A percentile compares a stretch with the other conserved stretches of the same genome.
Conservation (phyloP, 53 echinoderm and acorn worm species). For the Henricia sp. region DNA sequence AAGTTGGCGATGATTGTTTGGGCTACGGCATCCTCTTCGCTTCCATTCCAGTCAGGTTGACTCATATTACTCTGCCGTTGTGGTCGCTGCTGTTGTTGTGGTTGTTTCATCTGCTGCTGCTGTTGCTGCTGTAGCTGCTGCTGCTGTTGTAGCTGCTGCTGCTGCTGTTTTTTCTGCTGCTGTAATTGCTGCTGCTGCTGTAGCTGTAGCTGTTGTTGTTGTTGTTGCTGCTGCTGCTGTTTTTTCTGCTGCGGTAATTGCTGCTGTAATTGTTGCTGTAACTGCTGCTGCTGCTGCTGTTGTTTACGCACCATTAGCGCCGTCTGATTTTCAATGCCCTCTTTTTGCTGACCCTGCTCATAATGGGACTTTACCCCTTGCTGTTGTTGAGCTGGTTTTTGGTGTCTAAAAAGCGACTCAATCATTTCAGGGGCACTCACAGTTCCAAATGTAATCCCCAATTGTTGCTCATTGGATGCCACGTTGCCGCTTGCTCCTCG, state of each 20-base stretch:
- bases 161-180: neutral
- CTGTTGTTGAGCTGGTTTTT: no score
- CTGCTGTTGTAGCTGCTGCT: neutral
- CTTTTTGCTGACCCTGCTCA: no score
- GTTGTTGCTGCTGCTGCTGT: neutral
- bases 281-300: neutral
- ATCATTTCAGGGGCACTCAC: slow-evolving; percentile 1
- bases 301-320: neutral
- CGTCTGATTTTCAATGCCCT: no score
- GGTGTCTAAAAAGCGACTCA: neutral
- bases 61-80: neutral
- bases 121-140: neutral
- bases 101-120: neutral
- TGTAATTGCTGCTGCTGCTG: slow-evolving; percentile 18
- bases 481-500: neutral
- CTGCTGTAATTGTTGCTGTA: neutral
- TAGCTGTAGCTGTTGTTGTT: neutral
- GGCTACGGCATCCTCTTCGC: slow-evolving; percentile 18
- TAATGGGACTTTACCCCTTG: no score
- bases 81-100: neutral
- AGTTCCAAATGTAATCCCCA: neutral
- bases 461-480: neutral
- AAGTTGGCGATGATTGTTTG: slow-evolving; percentile 52
- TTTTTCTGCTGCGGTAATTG: neutral
- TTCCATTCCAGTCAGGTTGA: neutral